phyloP scores from a whole-genome alignment of 2,797 vertebrate genomes.

The Darevskia mixta region DNA sequence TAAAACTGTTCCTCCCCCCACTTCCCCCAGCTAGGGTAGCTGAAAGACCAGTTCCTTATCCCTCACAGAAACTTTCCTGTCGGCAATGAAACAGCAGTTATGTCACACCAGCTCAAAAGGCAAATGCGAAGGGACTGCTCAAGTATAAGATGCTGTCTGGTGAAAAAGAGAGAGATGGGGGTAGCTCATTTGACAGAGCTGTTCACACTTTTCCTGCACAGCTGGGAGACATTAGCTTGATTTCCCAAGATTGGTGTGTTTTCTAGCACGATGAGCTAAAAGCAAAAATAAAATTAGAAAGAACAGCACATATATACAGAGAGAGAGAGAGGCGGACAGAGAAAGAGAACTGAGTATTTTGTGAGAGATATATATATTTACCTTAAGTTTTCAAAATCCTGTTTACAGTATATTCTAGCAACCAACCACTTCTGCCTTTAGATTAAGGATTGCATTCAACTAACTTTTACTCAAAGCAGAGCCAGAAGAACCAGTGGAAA shows the following conservation, averaged over 20 bases:
- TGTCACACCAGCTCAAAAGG: constrained; percentile 72
- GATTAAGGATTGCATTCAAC: too few species aligned
- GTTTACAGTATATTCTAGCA: not conserved
- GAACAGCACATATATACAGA: constrained; percentile 6
- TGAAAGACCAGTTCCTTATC: constrained; percentile 68
- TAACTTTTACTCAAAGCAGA: too few species aligned
- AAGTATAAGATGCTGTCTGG: constrained; percentile 70
- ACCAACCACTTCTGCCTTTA: not conserved
- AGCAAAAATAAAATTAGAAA: constrained; percentile 35
- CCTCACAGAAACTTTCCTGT: constrained; percentile 74
- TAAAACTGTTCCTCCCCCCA: constrained; percentile 52
- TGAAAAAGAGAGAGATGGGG: constrained; percentile 68
- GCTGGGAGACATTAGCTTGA: constrained; percentile 82
- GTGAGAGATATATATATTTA: constrained; percentile 28
- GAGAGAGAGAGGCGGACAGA: too few species aligned
- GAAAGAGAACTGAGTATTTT: too few species aligned
- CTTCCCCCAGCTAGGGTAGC: constrained; percentile 62
- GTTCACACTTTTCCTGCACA: constrained; percentile 80
- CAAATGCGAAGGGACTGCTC: constrained; percentile 83
- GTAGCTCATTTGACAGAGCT: constrained; percentile 82
- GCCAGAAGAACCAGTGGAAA: too few species aligned
- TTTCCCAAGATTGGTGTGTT: constrained; percentile 74
- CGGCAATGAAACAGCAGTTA: constrained; percentile 77
- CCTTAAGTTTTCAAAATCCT: not conserved
- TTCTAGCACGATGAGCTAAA: constrained; percentile 61